A percentile compares a stretch with the other conserved stretches of the same genome.
phyloP scores from a whole-genome alignment of 2,888 invertebrate genomes.

The Bursaphelenchus okinawaensis region DNA sequence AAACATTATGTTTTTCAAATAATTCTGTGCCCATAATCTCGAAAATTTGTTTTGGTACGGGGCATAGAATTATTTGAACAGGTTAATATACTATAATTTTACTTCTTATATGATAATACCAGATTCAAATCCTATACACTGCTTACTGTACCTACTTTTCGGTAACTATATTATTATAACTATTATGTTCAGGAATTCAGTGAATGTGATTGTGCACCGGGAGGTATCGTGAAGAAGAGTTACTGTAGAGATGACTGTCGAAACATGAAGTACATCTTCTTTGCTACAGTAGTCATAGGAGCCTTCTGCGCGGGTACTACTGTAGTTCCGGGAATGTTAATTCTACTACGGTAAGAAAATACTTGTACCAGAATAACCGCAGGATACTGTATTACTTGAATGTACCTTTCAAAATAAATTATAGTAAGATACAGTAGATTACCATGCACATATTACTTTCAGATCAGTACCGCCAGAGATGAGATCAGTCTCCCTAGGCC shows the following conservation, averaged over 20 bases:
- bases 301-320: slow-evolving; percentile 40
- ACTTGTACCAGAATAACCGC: background rate
- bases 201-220: slow-evolving; percentile 46
- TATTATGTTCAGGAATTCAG: slow-evolving; percentile 38
- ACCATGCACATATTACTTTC: slow-evolving; percentile 9
- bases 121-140: too few species aligned
- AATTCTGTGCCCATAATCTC: too few species aligned
- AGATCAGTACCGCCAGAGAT: slow-evolving; percentile 51
- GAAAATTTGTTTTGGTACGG: too few species aligned
- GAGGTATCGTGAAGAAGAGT: slow-evolving; percentile 45
- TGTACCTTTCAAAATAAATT: background rate
- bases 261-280: slow-evolving; percentile 42
- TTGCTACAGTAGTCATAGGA: slow-evolving; percentile 48
- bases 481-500: slow-evolving; percentile 46
- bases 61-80: too few species aligned
- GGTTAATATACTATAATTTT: too few species aligned
- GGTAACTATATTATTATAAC: background rate
- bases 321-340: slow-evolving; percentile 20
- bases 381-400: background rate
- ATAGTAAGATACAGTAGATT: background rate
- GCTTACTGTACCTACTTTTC: too few species aligned
- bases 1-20: too few species aligned
- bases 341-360: slow-evolving; percentile 16
- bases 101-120: too few species aligned
- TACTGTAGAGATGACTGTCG: slow-evolving; percentile 47